Percentiles rank a stretch among this genome's conserved stretches.
Evolutionary conservation across 2,113 vertebrate species (phyloP).

Genomic region (Entomyzon cyanotis): DNA sequence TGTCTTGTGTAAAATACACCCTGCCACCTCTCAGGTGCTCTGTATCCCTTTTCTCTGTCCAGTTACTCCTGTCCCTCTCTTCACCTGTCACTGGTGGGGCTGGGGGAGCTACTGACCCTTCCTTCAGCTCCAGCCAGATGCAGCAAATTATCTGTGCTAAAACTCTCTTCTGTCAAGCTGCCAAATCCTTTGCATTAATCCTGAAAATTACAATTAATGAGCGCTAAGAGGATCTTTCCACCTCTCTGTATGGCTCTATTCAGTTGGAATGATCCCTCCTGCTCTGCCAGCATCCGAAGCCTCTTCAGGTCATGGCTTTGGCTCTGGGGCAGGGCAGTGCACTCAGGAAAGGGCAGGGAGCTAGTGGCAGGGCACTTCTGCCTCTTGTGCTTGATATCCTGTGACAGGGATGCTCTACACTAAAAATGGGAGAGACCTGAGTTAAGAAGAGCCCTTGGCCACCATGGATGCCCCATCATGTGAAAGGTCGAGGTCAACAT

Average conservation of each 20-base stretch:
- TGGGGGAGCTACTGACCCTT: background rate
- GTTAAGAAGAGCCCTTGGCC: background rate
- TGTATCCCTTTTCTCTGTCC: background rate
- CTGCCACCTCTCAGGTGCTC: background rate
- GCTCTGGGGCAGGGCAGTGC: background rate
- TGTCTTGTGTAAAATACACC: background rate
- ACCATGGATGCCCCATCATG: background rate
- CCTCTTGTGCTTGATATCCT: background rate
- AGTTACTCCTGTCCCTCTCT: background rate
- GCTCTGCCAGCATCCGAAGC: background rate
- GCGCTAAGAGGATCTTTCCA: conserved; percentile 58
- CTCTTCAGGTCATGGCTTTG: background rate
- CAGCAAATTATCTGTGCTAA: conserved; percentile 28
- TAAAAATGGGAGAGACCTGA: background rate
- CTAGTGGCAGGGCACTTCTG: background rate
- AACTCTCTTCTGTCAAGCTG: conserved; percentile 50
- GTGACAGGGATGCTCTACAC: background rate
- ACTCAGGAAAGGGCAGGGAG: background rate
- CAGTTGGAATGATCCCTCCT: conserved; percentile 10
- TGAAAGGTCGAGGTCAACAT: accelerated
- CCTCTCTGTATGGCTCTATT: conserved; percentile 20
- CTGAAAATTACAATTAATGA: conserved; percentile 67
- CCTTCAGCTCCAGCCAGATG: background rate
- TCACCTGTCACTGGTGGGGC: background rate
- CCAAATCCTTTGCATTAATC: conserved; percentile 67